Evolutionary conservation across 2,888 invertebrate genomes (phyloP).

Genomic region (Lepidocyrtoides sp.): DNA sequence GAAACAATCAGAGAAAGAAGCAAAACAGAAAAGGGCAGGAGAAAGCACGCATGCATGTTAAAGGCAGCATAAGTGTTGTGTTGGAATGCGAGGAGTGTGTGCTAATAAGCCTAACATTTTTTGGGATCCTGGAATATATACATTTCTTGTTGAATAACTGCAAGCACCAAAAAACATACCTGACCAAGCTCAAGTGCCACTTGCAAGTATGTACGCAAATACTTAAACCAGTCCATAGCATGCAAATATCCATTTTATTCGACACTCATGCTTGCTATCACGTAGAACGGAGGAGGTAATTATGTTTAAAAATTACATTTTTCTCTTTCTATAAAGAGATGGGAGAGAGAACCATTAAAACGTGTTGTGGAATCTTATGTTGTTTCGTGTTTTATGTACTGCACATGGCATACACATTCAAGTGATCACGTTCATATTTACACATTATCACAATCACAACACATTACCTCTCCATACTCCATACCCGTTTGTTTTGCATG

Average conservation of each 20-base stretch:
- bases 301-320: constrained; percentile 18
- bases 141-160: neutral
- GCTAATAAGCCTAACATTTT: constrained; percentile 38
- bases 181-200: neutral
- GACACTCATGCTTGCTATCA: constrained; percentile 29
- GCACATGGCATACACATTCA: no score
- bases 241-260: constrained; percentile 57
- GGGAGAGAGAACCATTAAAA: neutral
- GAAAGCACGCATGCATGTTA: neutral
- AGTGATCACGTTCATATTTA: neutral
- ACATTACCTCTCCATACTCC: neutral
- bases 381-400: no score
- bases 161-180: neutral
- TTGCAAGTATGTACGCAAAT: neutral
- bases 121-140: neutral
- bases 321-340: constrained; percentile 16
- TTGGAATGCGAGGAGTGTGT: constrained; percentile 12
- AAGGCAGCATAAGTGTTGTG: neutral
- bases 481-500: neutral
- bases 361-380: neutral
- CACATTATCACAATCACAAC: neutral
- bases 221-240: neutral
- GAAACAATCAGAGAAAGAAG: neutral
- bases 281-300: constrained; percentile 41
- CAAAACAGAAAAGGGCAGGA: neutral